Base-by-base conservation (phyloP, 1,140 invertebrate species). In the Venturia canescens region DNA sequence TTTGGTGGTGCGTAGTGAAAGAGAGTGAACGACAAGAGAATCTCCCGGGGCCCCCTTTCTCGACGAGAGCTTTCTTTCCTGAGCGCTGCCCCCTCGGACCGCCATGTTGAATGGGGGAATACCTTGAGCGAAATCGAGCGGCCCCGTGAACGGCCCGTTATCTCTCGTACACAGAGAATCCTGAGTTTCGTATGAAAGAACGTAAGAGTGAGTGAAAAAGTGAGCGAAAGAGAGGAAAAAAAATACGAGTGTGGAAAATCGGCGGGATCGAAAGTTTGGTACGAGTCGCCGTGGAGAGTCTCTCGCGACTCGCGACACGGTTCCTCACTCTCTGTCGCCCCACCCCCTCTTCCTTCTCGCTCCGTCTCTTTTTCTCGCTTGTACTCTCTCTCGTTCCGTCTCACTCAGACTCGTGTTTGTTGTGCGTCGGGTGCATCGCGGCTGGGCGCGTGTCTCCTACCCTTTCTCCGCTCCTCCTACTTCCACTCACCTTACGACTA, bases 51-150 rank as follows among this genome's bases (percentile, higher is more conserved):
- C 21, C 13, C 23, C 21, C 21, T n/a, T 23, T 23, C 86, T 83
- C 80, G 84, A 79, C 82, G 26, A 66, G 89, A 89, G 90, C 91
- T 92, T 92, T 92, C 91, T 90, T 91, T 91, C 87, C 85, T 84
- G 87, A 90, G 87, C 85, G 89, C 88, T 86, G 86, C 86, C 53
- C 53, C 53, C 53, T 57, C 53, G 53, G 86, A 91, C 91, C 91
- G 91, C 91, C 91, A 92, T 92, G 91, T 92, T 92, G 91, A 90
- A 88, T 86, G 38, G 81, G 60, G 60, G 60, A 66, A 88, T 88
- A 80, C 89, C 87, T 87, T 87, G 88, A 86, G 86, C 85, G 84
- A 87, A 89, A 88, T 85, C 83, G 84, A 89, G 85, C 84, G 85
- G 80, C 79, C 83, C 84, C 74, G 48, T 29, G 26, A 57, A 82